A percentile compares a stretch with the other conserved stretches of the same genome.
phyloP scores from a whole-genome alignment of 2,888 invertebrate genomes.

The Asteroscopus sphinx region DNA sequence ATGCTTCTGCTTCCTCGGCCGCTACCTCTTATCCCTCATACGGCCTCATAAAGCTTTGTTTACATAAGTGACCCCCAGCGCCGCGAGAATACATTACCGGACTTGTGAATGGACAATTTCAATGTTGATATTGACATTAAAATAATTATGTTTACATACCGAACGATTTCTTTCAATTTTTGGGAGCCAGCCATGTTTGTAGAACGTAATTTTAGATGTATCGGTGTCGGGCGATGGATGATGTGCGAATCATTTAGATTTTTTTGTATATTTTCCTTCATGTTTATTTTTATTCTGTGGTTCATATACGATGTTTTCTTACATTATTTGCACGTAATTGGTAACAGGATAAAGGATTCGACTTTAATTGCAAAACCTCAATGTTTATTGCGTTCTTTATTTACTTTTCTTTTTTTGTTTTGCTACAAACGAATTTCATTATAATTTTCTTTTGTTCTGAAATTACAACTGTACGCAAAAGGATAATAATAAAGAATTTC shows the following conservation, averaged over 20 bases:
- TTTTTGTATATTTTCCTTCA: conserved; percentile 4
- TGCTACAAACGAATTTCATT: no score
- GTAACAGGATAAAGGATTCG: conserved; percentile 29
- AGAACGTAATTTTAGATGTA: conserved; percentile 29
- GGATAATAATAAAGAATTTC: conserved; percentile 27
- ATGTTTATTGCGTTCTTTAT: conserved; percentile 11
- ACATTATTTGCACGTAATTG: conserved; percentile 37
- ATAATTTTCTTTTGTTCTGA: not conserved
- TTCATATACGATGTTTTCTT: conserved; percentile 10
- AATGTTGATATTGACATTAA: conserved; percentile 80
- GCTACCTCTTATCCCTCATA: conserved; percentile 40
- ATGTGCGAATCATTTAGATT: conserved; percentile 23
- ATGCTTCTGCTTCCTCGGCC: conserved; percentile 10
- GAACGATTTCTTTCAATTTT: conserved; percentile 58
- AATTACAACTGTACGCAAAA: conserved; percentile 22
- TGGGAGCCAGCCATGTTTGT: conserved; percentile 32
- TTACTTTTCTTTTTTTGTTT: conserved; percentile 2
- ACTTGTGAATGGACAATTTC: conserved; percentile 80
- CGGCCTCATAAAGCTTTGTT: conserved; percentile 66
- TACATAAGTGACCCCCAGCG: conserved; percentile 70
- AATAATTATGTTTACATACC: conserved; percentile 78
- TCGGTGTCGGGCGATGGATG: conserved; percentile 16
- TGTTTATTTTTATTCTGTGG: conserved; percentile 19
- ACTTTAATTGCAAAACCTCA: conserved; percentile 22
- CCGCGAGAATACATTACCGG: conserved; percentile 79